phyloP scores from a whole-genome alignment of 2,888 invertebrate species.

The Heliconius ethilla region DNA sequence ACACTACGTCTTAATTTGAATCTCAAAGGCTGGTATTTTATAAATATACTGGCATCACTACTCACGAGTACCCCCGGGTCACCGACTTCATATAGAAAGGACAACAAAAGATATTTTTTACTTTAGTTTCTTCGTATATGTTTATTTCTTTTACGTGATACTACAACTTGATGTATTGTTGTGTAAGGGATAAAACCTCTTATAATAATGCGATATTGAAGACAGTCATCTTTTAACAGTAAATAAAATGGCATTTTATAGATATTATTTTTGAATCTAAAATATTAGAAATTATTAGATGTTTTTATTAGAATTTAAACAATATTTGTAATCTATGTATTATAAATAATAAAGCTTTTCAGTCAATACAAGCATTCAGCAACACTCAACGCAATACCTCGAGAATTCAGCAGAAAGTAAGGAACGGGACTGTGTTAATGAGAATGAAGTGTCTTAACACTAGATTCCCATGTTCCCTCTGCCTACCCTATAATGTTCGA shows the following conservation, averaged over 20 bases:
- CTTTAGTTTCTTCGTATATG: conserved; percentile 32
- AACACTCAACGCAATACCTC: too few species aligned
- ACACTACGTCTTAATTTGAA: conserved; percentile 4
- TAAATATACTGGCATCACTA: conserved; percentile 7
- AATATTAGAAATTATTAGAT: not conserved
- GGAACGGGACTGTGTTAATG: too few species aligned
- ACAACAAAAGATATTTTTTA: conserved; percentile 37
- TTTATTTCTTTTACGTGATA: conserved; percentile 36
- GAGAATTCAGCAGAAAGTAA: too few species aligned
- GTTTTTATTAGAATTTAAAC: too few species aligned
- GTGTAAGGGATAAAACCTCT: conserved; percentile 39
- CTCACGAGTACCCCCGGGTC: conserved; percentile 24
- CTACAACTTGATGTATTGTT: conserved; percentile 37
- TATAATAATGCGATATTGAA: conserved; percentile 20
- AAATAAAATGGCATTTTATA: not conserved
- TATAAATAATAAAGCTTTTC: too few species aligned
- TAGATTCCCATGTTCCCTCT: too few species aligned
- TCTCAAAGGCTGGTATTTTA: conserved; percentile 2
- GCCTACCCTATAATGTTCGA: too few species aligned
- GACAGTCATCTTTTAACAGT: conserved; percentile 1
- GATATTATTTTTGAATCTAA: not conserved
- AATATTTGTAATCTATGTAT: too few species aligned
- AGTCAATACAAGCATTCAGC: too few species aligned
- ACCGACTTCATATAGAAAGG: conserved; percentile 35
- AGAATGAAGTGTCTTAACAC: too few species aligned